These are phyloP conservation scores for Sebastes matsubarae DNA, from an alignment of 2,797 vertebrate genomes.

Conservation along the genomic window DNA sequence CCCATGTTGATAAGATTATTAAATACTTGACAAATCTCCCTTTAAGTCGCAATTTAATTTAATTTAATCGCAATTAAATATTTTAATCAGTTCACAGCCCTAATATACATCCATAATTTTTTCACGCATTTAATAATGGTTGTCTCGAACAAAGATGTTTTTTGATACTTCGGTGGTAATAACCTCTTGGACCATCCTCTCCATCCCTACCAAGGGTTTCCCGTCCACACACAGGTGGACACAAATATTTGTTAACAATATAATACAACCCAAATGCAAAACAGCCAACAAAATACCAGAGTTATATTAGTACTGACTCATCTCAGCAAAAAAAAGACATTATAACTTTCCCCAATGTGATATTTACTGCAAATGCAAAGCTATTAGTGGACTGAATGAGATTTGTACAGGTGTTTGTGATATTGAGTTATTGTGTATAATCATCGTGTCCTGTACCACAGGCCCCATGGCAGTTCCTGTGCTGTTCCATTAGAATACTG, in stretches of 20 bases:
- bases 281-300: neutral
- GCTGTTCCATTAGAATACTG: conserved; percentile 10
- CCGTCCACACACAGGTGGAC: neutral
- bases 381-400: conserved; percentile 13
- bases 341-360: neutral
- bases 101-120: neutral
- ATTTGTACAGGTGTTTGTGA: conserved; percentile 34
- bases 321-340: neutral
- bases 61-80: too few species aligned
- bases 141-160: neutral
- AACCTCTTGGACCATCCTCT: neutral
- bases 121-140: neutral
- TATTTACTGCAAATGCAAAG: conserved; percentile 26
- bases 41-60: too few species aligned
- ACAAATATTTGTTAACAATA: neutral
- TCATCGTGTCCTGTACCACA: conserved; percentile 12
- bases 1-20: too few species aligned
- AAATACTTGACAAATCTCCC: too few species aligned
- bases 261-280: neutral
- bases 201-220: neutral
- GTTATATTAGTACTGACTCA: neutral
- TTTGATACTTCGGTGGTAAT: neutral
- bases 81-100: too few species aligned
- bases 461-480: conserved; percentile 12
- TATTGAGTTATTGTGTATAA: conserved; percentile 21